Percentiles rank a stretch among this genome's conserved stretches.
phyloP scores from a whole-genome alignment of 1,140 invertebrate genomes.

The Campoletis sonorensis region DNA sequence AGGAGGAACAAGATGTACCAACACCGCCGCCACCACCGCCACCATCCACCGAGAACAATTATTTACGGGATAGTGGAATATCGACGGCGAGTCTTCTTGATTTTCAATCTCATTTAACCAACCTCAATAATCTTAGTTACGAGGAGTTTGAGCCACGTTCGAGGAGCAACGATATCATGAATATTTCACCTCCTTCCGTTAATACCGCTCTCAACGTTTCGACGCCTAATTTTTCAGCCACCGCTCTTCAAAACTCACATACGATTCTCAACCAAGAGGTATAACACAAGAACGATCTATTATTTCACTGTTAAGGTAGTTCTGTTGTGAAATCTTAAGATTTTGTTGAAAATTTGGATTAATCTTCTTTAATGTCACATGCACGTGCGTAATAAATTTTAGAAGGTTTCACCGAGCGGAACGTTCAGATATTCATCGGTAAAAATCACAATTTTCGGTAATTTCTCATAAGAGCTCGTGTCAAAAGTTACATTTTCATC shows the following conservation, averaged over 20 bases:
- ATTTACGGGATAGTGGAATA: slow-evolving; percentile 78
- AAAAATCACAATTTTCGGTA: too few species aligned
- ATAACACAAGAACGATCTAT: neutral
- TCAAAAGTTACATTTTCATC: too few species aligned
- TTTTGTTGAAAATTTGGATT: too few species aligned
- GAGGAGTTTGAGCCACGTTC: slow-evolving; percentile 78
- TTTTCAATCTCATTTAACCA: slow-evolving; percentile 76
- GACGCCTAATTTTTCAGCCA: slow-evolving; percentile 66
- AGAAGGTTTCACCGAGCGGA: too few species aligned
- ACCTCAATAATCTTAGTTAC: slow-evolving; percentile 78
- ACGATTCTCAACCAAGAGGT: slow-evolving; percentile 72
- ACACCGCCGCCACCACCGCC: slow-evolving; percentile 23
- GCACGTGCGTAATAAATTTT: too few species aligned
- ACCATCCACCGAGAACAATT: slow-evolving; percentile 66
- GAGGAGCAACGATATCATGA: slow-evolving; percentile 73
- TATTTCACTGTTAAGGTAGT: neutral
- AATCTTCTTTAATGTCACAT: too few species aligned
- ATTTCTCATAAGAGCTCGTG: too few species aligned
- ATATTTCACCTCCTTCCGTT: slow-evolving; percentile 74
- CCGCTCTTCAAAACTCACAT: slow-evolving; percentile 70
- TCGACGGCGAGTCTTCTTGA: slow-evolving; percentile 76
- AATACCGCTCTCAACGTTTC: slow-evolving; percentile 70
- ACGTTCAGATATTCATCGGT: too few species aligned
- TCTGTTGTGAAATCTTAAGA: too few species aligned
- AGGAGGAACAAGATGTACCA: slow-evolving; percentile 67